Conservation (phyloP, 2,888 invertebrate species). For the Caenorhabditis auriculariae region DNA sequence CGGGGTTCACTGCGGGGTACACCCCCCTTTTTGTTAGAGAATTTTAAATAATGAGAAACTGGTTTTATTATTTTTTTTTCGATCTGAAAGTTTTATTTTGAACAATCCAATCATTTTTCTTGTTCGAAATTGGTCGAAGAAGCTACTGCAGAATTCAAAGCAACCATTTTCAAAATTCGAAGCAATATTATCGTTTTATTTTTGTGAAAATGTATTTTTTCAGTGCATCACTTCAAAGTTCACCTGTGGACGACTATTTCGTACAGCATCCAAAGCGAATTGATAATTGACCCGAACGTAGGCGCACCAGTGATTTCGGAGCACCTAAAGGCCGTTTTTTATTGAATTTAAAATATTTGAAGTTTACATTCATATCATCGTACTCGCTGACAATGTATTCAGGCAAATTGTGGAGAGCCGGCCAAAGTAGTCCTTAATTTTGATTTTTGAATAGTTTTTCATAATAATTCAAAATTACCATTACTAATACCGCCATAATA, state of each 20-base stretch:
- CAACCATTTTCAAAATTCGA: not conserved
- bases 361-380: slow-evolving; percentile 46
- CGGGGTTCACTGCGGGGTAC: too few relatives aligned
- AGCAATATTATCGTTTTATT: too few relatives aligned
- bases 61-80: slow-evolving; percentile 4
- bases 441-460: not conserved
- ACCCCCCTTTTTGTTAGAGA: too few relatives aligned
- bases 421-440: slow-evolving; percentile 59
- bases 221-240: not conserved
- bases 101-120: not conserved
- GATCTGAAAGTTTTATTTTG: slow-evolving; percentile 2
- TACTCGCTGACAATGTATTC: slow-evolving; percentile 63
- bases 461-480: not conserved
- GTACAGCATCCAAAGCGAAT: slow-evolving; percentile 62
- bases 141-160: not conserved
- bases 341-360: slow-evolving; percentile 1
- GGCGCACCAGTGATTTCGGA: slow-evolving; percentile 58
- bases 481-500: slow-evolving; percentile 35
- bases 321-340: too few relatives aligned
- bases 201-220: not conserved
- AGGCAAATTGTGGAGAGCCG: slow-evolving; percentile 62
- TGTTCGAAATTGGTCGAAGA: too few relatives aligned
- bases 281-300: slow-evolving; percentile 63
- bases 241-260: slow-evolving; percentile 59
- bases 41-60: not conserved